A percentile compares a stretch with the other conserved stretches of the same genome.
Evolutionary conservation across 2,888 invertebrate genomes (phyloP).

Genomic region (Parochlus steinenii): DNA sequence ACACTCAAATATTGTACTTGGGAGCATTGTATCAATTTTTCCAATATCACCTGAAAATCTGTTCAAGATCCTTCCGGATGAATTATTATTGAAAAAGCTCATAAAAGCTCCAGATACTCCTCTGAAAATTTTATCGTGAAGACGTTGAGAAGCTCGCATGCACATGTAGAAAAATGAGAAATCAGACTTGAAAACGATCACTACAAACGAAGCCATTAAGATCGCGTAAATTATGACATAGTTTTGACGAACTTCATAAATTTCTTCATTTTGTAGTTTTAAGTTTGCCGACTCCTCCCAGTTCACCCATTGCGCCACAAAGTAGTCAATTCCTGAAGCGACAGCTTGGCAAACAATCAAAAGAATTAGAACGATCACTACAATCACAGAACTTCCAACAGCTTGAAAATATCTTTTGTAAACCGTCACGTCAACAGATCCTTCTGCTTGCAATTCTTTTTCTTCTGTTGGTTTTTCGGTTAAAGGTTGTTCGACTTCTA

Average conservation of each 20-base stretch:
- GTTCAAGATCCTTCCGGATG: conserved; percentile 39
- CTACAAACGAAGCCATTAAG: conserved; percentile 33
- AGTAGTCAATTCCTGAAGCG: conserved; percentile 53
- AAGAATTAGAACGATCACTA: conserved; percentile 32
- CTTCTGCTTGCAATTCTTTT: conserved; percentile 41
- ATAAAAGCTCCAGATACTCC: conserved; percentile 39
- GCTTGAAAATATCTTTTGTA: conserved; percentile 38
- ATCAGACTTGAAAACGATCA: conserved; percentile 22
- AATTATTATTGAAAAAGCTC: conserved; percentile 45
- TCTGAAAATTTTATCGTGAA: conserved; percentile 43
- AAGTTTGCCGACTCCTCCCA: conserved; percentile 24
- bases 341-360: conserved; percentile 43
- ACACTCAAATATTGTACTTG: conserved; percentile 31
- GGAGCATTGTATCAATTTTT: conserved; percentile 31
- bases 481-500: conserved; percentile 9
- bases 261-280: background rate
- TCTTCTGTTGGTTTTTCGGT: conserved; percentile 29
- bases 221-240: conserved; percentile 29
- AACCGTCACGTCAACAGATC: conserved; percentile 42
- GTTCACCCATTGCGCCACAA: conserved; percentile 51
- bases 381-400: conserved; percentile 35
- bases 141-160: conserved; percentile 35
- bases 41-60: conserved; percentile 48
- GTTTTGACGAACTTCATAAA: background rate
- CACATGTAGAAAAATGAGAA: conserved; percentile 34